A percentile compares a stretch with the other conserved stretches of the same genome.
phyloP scores from a whole-genome alignment of 2,113 vertebrate genomes.

The Coptodon bakossiorum region DNA sequence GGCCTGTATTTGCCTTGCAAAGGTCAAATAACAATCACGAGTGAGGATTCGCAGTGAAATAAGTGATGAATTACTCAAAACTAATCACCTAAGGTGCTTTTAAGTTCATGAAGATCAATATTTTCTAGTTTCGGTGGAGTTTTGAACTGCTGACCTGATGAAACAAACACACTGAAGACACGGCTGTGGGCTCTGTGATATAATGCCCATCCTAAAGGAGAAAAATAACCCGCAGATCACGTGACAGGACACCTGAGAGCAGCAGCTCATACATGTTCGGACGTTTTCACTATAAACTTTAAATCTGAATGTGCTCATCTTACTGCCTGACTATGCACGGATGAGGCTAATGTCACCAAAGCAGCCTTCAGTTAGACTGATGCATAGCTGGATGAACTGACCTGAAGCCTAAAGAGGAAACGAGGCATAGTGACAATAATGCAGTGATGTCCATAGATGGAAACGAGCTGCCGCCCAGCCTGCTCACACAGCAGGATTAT shows the following conservation, averaged over 20 bases:
- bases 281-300: not conserved
- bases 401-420: not conserved
- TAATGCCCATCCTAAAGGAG: not conserved
- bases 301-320: not conserved
- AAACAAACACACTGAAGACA: not conserved
- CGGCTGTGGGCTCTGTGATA: not conserved
- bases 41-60: not conserved
- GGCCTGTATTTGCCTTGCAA: not conserved
- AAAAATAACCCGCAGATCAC: not conserved
- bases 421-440: not conserved
- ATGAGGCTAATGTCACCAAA: not conserved
- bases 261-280: not conserved
- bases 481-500: not conserved
- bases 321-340: fast-evolving
- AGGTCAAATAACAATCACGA: not conserved
- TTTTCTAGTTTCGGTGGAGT: not conserved
- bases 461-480: constrained; percentile 33
- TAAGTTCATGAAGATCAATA: not conserved
- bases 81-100: not conserved
- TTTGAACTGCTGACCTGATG: not conserved
- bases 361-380: not conserved
- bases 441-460: constrained; percentile 44
- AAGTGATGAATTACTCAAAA: not conserved
- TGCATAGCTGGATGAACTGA: not conserved
- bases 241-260: not conserved